A percentile compares a stretch with the other conserved stretches of the same genome.
These are phyloP conservation scores for Oryzias celebensis DNA, from an alignment of 2,113 vertebrate species.

Conservation along the genomic window DNA sequence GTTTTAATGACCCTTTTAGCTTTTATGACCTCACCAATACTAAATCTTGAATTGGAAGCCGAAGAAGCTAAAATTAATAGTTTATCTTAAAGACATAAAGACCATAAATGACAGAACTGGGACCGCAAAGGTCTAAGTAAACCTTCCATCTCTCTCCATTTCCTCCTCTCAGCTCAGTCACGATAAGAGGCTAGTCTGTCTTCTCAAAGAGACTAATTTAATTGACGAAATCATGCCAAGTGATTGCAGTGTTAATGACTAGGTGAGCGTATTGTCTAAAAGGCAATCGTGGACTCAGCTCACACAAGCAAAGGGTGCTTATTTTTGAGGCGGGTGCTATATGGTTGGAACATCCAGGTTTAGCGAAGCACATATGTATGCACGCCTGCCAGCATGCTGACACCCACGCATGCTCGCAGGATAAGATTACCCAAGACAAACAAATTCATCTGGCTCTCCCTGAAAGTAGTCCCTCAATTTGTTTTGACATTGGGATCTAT, in stretches of 20 bases:
- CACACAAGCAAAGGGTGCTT: slow-evolving; percentile 11
- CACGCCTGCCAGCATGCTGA: not conserved
- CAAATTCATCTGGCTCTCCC: slow-evolving; percentile 7
- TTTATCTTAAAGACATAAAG: slow-evolving; percentile 62
- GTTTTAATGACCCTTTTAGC: slow-evolving; percentile 59
- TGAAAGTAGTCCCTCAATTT: slow-evolving; percentile 35
- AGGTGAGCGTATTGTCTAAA: slow-evolving; percentile 21
- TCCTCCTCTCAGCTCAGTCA: slow-evolving; percentile 44
- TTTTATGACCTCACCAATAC: slow-evolving; percentile 25
- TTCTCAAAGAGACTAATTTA: slow-evolving; percentile 43
- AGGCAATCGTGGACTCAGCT: slow-evolving; percentile 18
- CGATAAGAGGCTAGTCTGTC: slow-evolving; percentile 46
- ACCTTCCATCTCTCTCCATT: slow-evolving; percentile 25
- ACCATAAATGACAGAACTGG: slow-evolving; percentile 49
- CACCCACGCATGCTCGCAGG: not conserved
- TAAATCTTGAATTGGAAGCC: slow-evolving; percentile 28
- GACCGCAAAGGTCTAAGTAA: slow-evolving; percentile 42
- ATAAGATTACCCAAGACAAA: slow-evolving; percentile 33
- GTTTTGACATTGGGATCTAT: slow-evolving; percentile 42
- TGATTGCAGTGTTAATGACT: slow-evolving; percentile 37
- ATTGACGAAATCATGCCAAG: slow-evolving; percentile 60
- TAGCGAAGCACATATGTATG: not conserved
- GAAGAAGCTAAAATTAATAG: slow-evolving; percentile 54
- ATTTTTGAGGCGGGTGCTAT: not conserved
- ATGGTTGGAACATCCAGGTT: not conserved